A percentile compares a stretch with the other conserved stretches of the same genome.
Conservation (phyloP, 2,888 invertebrate species). For the Trissoscelio sp. region DNA sequence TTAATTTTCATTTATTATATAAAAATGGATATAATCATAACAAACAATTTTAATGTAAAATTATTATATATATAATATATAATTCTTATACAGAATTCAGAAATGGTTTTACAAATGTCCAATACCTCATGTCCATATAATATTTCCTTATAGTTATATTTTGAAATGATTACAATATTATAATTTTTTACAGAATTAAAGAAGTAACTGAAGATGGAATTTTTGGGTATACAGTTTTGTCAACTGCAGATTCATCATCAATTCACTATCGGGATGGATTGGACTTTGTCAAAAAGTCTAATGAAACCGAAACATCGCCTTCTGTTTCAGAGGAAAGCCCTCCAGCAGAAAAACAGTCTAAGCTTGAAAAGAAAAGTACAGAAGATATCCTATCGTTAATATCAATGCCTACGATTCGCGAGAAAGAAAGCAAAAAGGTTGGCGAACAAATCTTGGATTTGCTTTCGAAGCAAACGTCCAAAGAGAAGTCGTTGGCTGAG, state of each 20-base stretch:
- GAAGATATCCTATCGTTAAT: slow-evolving; percentile 89
- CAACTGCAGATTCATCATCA: slow-evolving; percentile 77
- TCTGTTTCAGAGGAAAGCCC: slow-evolving; percentile 75
- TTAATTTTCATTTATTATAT: no score
- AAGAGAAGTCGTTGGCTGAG: slow-evolving; percentile 97
- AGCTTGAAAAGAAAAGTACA: slow-evolving; percentile 78
- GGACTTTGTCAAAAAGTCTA: slow-evolving; percentile 76
- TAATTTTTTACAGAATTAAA: slow-evolving; percentile 76
- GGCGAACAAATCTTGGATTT: slow-evolving; percentile 98
- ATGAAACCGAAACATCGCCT: slow-evolving; percentile 75
- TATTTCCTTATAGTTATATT: no score
- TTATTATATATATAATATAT: no score
- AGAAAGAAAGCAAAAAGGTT: slow-evolving; percentile 97
- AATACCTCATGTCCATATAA: no score
- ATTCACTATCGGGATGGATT: slow-evolving; percentile 72
- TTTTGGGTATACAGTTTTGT: slow-evolving; percentile 80
- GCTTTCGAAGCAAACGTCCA: slow-evolving; percentile 97
- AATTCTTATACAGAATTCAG: no score
- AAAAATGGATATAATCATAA: no score
- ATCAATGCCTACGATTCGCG: slow-evolving; percentile 96
- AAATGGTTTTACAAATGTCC: no score
- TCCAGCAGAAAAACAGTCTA: slow-evolving; percentile 77
- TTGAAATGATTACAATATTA: background rate
- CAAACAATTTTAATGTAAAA: no score
- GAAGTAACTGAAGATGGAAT: slow-evolving; percentile 82